phyloP scores from a whole-genome alignment of 2,797 vertebrate genomes.

The Fratercula arctica region DNA sequence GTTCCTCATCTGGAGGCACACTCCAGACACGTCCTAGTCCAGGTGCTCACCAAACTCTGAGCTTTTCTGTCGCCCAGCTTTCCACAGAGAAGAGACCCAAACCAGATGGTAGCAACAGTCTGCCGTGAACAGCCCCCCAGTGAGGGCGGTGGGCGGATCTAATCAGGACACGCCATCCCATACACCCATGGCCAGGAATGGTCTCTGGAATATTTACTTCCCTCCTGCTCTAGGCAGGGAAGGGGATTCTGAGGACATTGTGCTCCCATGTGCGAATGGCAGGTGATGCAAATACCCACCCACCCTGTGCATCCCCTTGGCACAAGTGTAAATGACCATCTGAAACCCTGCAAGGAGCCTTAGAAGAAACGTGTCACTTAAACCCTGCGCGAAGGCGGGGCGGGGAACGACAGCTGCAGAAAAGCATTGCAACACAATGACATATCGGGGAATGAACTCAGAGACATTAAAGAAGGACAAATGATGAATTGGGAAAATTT shows the following conservation, averaged over 20 bases:
- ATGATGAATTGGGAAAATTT: not conserved
- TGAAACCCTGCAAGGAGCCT: not conserved
- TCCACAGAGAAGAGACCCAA: not conserved
- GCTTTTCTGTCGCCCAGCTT: not conserved
- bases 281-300: not conserved
- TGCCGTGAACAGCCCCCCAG: not conserved
- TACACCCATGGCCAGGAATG: accelerated
- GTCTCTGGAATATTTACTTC: not conserved
- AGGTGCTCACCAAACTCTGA: not conserved
- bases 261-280: not conserved
- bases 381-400: accelerated
- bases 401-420: not conserved
- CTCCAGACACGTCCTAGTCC: not conserved
- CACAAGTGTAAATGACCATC: not conserved
- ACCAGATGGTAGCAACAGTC: not conserved
- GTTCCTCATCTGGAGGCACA: not conserved
- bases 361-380: not conserved
- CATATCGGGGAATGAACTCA: not conserved
- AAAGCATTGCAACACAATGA: not conserved
- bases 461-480: not conserved
- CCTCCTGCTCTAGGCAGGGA: not conserved
- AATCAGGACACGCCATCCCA: not conserved
- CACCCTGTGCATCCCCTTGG: not conserved
- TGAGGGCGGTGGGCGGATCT: not conserved
- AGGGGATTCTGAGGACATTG: not conserved